Conservation (phyloP, 1,140 invertebrate species). For the Hyles euphorbiae region DNA sequence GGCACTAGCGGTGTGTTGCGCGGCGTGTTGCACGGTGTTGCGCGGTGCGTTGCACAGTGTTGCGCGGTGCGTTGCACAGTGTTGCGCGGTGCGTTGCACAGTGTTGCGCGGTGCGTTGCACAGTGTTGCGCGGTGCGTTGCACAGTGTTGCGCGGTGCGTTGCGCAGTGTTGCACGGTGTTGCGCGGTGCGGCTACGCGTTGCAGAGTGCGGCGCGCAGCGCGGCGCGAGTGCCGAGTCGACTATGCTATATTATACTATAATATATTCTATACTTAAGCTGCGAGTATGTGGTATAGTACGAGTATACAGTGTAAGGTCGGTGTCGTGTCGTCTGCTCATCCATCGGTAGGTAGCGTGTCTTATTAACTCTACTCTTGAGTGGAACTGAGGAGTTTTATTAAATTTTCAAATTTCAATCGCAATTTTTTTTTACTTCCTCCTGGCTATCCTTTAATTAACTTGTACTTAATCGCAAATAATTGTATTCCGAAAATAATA, state of each 20-base stretch:
- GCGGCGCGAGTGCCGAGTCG: neutral
- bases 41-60: too few relatives aligned
- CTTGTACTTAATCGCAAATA: too few relatives aligned
- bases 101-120: too few relatives aligned
- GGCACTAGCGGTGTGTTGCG: conserved; percentile 4
- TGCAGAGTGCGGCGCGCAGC: neutral
- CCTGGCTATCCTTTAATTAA: neutral
- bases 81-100: too few relatives aligned
- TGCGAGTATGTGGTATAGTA: neutral
- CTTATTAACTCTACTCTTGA: conserved; percentile 54
- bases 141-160: neutral
- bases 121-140: too few relatives aligned
- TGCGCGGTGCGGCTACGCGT: too few relatives aligned
- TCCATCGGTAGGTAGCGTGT: conserved; percentile 52
- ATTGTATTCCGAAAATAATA: too few relatives aligned
- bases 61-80: too few relatives aligned
- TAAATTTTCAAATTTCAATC: conserved; percentile 68
- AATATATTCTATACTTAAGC: conserved; percentile 4
- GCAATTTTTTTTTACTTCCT: conserved; percentile 24
- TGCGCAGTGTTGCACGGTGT: too few relatives aligned
- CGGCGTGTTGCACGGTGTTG: neutral
- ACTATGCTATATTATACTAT: neutral
- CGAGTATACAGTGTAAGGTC: conserved; percentile 16
- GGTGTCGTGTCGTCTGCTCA: conserved; percentile 45
- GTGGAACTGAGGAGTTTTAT: conserved; percentile 64